Evolutionary conservation across 2,888 invertebrate species (phyloP).

Genomic region (Drosophila acutilabella): DNA sequence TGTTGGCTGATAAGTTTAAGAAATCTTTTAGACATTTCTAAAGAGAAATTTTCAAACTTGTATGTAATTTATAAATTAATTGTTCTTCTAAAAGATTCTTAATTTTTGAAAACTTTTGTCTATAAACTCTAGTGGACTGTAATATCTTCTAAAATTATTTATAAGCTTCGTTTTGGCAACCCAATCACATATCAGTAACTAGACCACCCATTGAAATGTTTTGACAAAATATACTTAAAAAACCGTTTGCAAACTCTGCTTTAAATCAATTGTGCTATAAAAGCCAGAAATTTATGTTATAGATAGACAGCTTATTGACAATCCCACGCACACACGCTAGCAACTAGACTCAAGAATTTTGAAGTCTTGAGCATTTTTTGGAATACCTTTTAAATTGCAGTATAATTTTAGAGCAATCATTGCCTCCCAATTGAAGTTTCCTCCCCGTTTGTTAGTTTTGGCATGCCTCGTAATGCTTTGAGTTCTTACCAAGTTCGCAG

Average conservation of each 20-base stretch:
- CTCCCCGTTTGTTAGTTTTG: conserved; percentile 55
- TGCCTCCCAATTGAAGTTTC: too few relatives aligned
- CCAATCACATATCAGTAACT: not conserved
- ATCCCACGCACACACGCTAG: conserved; percentile 1
- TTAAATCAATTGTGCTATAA: not conserved
- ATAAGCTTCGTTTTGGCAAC: too few relatives aligned
- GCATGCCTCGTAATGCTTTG: conserved; percentile 33
- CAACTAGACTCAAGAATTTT: not conserved
- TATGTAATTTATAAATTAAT: too few relatives aligned
- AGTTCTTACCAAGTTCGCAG: conserved; percentile 3
- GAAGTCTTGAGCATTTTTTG: not conserved
- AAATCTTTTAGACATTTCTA: too few relatives aligned
- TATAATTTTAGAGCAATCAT: conserved; percentile 8
- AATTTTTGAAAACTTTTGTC: too few relatives aligned
- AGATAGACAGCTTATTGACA: conserved; percentile 2
- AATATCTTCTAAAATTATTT: too few relatives aligned
- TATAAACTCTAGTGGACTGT: too few relatives aligned
- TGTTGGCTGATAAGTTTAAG: too few relatives aligned
- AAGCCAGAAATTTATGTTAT: not conserved
- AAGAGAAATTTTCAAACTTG: too few relatives aligned
- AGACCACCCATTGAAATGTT: not conserved
- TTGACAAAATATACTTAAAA: not conserved
- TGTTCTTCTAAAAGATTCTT: too few relatives aligned
- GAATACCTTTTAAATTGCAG: conserved; percentile 6
- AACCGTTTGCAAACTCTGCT: not conserved